Evolutionary conservation across 2,797 vertebrate species (phyloP), one percentile per base, ranked within the genome.

Genomic region (Falco concolor): DNA sequence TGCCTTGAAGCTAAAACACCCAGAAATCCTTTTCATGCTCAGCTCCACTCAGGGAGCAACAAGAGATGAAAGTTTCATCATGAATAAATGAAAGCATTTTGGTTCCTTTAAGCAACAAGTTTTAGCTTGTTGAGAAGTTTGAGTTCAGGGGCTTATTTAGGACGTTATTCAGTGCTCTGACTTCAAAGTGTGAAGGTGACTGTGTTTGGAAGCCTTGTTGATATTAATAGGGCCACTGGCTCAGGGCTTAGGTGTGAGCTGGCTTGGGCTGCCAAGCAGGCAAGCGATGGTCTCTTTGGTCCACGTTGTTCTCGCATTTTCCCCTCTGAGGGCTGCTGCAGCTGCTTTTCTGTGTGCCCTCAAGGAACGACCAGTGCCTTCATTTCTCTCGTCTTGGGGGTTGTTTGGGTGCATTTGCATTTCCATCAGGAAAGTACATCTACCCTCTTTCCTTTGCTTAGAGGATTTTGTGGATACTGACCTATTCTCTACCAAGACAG

Each of bases 231-330:
- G 30, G 12, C 11, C 36, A 11, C 36, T 16, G 52, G 22, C 22
- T 14, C 18, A 12, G 64, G 38, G 8, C 4, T 80, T 18, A 28
- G 32, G 14, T 1, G 1, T 21, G 40, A 52, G 40, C 61, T 74
- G 80, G 4, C 25, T 12, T 40, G 32, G 61, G 72, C 53, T 87
- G 67, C 47, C 38, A 5, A 4, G 1, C 8, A 4, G 27, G 24
- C 30, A n/a, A 6, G 4, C 3, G n/a, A 8, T 10, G 30, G 8
- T 87, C 50, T 76, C 63, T 44, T 10, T 42, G 27, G 12, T 52
- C 30, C 60, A 20, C 1, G 0, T 14, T 3, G 4, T 54, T 59
- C 5, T 18, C 18, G 5, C 2, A 0, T 32, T 80, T 70, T 8
- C 40, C 4, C 25, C 3, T 50, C 36, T 42, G 42, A 38, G 40